A percentile compares a stretch with the other conserved stretches of the same genome.
These are phyloP conservation scores for Triplophysa yarkandensis DNA, from an alignment of 2,797 vertebrate genomes.

Conservation along the genomic window DNA sequence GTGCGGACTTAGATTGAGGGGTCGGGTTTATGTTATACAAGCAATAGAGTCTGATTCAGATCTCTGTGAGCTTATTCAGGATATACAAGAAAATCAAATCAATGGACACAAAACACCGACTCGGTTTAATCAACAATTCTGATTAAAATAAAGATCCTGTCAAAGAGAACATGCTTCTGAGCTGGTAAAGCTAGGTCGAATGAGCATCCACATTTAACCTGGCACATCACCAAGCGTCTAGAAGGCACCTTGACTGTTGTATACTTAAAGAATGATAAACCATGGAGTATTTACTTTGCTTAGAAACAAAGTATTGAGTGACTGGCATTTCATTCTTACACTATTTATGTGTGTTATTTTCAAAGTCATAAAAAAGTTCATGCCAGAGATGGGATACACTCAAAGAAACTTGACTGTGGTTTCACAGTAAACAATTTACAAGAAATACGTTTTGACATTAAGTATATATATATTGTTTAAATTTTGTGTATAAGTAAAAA, in stretches of 20 bases:
- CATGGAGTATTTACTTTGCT: conserved; percentile 3
- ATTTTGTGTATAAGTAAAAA: too few species aligned
- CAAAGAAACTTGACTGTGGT: too few species aligned
- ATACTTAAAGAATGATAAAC: conserved; percentile 28
- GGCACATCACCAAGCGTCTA: conserved; percentile 39
- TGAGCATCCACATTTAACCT: conserved; percentile 45
- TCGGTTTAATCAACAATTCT: conserved; percentile 10
- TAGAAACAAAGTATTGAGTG: background rate
- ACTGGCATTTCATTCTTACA: too few species aligned
- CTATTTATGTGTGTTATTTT: conserved; percentile 39
- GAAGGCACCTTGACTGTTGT: conserved; percentile 39
- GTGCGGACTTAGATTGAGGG: background rate
- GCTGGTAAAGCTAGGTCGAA: conserved; percentile 14
- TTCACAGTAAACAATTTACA: too few species aligned
- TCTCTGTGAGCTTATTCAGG: background rate
- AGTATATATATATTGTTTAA: too few species aligned
- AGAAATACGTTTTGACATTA: too few species aligned
- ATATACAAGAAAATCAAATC: background rate
- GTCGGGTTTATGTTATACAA: background rate
- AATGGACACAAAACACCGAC: background rate
- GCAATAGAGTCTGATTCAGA: background rate
- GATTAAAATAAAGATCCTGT: conserved; percentile 11
- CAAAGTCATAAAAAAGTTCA: conserved; percentile 34
- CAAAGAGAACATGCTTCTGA: background rate
- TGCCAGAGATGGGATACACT: conserved; percentile 21